phyloP scores from a whole-genome alignment of 2,888 invertebrate genomes.

The Opisthograptis luteolata region DNA sequence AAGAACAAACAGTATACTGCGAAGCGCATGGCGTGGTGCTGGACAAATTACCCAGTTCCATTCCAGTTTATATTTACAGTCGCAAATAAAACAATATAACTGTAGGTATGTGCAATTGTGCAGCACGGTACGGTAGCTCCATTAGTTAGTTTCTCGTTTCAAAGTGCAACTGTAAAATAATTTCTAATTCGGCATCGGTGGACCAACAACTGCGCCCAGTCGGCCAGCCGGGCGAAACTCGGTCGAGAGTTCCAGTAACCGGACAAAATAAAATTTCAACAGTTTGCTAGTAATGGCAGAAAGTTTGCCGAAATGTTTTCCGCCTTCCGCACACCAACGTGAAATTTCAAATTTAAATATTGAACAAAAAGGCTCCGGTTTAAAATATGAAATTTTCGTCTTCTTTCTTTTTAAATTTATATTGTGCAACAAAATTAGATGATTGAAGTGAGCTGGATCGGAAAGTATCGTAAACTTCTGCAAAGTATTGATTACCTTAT shows the following conservation, averaged over 20 bases:
- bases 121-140: constrained; percentile 15
- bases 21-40: constrained; percentile 1
- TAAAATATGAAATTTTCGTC: constrained; percentile 20
- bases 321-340: constrained; percentile 40
- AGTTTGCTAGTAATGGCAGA: constrained; percentile 43
- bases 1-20: constrained; percentile 2
- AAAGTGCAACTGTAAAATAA: constrained; percentile 42
- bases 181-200: constrained; percentile 55
- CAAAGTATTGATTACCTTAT: neutral
- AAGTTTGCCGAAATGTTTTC: constrained; percentile 49
- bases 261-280: constrained; percentile 58
- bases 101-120: too few species aligned
- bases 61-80: constrained; percentile 24
- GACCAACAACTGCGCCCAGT: constrained; percentile 38
- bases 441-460: constrained; percentile 27
- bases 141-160: constrained; percentile 33
- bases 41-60: constrained; percentile 22
- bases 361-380: constrained; percentile 36
- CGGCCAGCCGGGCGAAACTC: constrained; percentile 39
- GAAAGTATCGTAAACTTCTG: constrained; percentile 28
- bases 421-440: constrained; percentile 32
- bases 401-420: constrained; percentile 25
- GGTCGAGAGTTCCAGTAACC: constrained; percentile 41
- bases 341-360: constrained; percentile 58
- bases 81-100: constrained; percentile 29